Conservation (phyloP, 1,140 invertebrate species). For the Leptopilina clavipes region DNA sequence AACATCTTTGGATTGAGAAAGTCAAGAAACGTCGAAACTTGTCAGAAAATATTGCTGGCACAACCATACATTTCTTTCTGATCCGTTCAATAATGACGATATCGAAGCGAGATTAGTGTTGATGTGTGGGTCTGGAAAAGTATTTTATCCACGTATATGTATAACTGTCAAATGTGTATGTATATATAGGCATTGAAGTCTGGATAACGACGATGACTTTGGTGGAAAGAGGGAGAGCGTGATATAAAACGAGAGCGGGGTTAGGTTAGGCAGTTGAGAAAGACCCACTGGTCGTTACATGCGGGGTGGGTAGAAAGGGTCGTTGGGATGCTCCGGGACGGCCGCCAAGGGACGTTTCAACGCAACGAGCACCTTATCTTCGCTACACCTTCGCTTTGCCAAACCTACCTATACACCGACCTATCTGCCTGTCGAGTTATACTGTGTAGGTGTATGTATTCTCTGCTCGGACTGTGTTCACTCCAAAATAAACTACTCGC, state of each 20-base stretch:
- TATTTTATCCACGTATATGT: constrained; percentile 21
- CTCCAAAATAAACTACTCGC: constrained; percentile 58
- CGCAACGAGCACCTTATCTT: constrained; percentile 73
- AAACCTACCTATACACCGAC: constrained; percentile 57
- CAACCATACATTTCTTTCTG: no score
- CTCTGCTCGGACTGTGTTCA: constrained; percentile 36
- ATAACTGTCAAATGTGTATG: neutral
- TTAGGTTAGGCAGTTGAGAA: constrained; percentile 53
- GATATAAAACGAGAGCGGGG: constrained; percentile 63
- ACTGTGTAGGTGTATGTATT: constrained; percentile 22
- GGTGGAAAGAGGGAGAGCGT: constrained; percentile 49
- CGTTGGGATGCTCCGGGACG: constrained; percentile 57
- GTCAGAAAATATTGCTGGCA: no score
- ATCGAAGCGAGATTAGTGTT: neutral
- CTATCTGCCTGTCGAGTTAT: constrained; percentile 60
- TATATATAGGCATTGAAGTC: constrained; percentile 53
- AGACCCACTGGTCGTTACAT: constrained; percentile 56
- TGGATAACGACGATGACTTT: constrained; percentile 57
- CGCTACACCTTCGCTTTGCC: constrained; percentile 63
- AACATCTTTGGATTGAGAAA: no score
- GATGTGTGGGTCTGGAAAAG: constrained; percentile 41
- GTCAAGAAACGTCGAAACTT: no score
- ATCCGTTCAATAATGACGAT: neutral
- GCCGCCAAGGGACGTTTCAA: constrained; percentile 70
- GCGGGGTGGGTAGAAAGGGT: constrained; percentile 39